Base-by-base conservation (phyloP, 37 sponge, comb jelly and placozoan genomes). In the Aplysina aerophoba region DNA sequence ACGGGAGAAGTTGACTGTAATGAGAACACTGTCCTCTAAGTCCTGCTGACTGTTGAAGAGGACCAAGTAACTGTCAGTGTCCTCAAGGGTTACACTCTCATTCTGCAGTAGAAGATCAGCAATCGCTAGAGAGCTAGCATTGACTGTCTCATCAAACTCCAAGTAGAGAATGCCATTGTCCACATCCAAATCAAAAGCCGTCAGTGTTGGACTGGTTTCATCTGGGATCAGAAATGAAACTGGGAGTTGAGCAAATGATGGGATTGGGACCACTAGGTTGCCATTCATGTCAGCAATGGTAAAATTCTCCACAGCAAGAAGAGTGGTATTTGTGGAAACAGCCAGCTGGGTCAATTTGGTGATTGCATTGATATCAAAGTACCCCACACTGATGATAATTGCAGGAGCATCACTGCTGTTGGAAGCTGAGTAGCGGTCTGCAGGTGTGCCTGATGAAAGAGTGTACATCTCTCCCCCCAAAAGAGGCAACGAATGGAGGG, bases 121-220 rank as follows among this genome's bases (percentile, higher is more conserved):
- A 11, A 94, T 30, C 11, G 61, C 62, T 31, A 96, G 57, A 0
- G 94, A 91, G 38, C 75, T 85, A 1, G 91, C 92, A 88, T 96
- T 94, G 15, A 96, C 87, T 17, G 94, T 92, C 44, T 96, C 97
- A 75, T 87, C 56, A 59, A 96, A 96, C 79, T 89, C 78, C 40
- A 96, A 58, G 2, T 83, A 84, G 4, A 96, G 84, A 35, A 81
- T 6, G 17, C 90, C 94, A n/a, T 20, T 57, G 82, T 96, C 65
- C 54, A 96, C 21, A 36, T 96, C 94, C 0, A 96, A 83, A 40
- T 90, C 87, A 90, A 89, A 96, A 11, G 31, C 80, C 0, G 83
- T 65, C 21, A 96, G 63, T 15, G 44, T 19, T 28, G 97, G 97
- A 35, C 58, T 17, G n/a, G 80, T 88, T 31, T 27, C 44, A 83